phyloP scores from a whole-genome alignment of 1,140 invertebrate species.

The Arion vulgaris region DNA sequence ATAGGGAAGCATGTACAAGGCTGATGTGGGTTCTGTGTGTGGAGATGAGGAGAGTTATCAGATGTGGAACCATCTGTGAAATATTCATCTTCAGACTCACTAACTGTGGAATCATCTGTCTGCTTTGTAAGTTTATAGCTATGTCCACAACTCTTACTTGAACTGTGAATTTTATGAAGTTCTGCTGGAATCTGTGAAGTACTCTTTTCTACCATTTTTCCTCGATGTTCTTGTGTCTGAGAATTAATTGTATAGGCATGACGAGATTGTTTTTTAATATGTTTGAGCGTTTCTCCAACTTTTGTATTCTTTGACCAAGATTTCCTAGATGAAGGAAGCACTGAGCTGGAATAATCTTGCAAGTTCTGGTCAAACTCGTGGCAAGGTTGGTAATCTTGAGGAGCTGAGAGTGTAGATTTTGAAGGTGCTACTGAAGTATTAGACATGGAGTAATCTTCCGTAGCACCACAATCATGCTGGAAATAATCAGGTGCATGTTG shows the following conservation, averaged over 20 bases:
- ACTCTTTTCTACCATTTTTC: background rate
- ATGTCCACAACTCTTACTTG: background rate
- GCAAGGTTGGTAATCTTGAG: background rate
- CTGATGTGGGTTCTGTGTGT: too few species aligned
- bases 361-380: background rate
- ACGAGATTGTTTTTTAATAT: background rate
- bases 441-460: background rate
- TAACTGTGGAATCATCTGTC: background rate
- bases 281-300: background rate
- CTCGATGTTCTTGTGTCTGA: background rate
- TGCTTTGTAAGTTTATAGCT: background rate
- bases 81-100: background rate
- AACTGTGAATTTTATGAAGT: background rate
- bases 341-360: background rate
- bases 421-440: background rate
- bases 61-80: background rate
- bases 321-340: background rate
- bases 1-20: too few species aligned
- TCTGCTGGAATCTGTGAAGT: background rate
- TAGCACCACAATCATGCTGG: background rate
- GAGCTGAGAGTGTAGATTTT: background rate
- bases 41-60: background rate
- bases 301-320: background rate
- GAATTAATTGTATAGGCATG: background rate
- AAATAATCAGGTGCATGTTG: background rate